Evolutionary conservation across 2,113 vertebrate genomes (phyloP), one percentile per base, ranked within the genome.

Genomic region (Triplophysa siluroides): DNA sequence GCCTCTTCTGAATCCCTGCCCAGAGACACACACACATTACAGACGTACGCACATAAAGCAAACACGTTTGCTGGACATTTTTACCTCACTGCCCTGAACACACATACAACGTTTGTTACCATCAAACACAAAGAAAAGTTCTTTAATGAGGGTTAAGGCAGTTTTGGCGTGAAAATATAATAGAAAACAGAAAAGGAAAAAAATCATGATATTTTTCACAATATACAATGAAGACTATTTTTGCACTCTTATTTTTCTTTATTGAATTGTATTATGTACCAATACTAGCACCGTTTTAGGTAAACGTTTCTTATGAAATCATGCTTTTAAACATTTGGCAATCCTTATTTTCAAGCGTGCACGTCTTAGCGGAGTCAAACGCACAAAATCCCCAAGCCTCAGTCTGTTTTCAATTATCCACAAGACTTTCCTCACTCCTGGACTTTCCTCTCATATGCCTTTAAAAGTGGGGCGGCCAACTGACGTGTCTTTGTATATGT

Each of bases 341-440:
- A 14, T 50, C 11, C 47, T 50, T 47, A 47, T 45, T 68, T 21
- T 47, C 47, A 18, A 24, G 21, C 21, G 45, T 52, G 1, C 2
- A 21, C 23, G 4, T 69, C 45, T 69, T 16, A 8, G 58, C 2
- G 2, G 41, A 45, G 16, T 13, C 21, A 66, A 41, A 3, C 0
- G 12, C 45, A 26, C 19, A 19, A 63, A 68, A 18, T 26, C 6
- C 16, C 21, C 26, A 52, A 64, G 43, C 18, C 65, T 54, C 67
- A 26, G 71, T 72, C 81, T 84, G 86, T 81, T 84, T 84, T 66
- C 29, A 73, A 84, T 83, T 66, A 71, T 67, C 38, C 56, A 47
- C 64, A 50, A 79, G 58, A 67, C 23, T 54, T 61, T 4, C 24
- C 63, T 62, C 52, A 71, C 50, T 56, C 45, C 8, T 73, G 24